These are phyloP conservation scores for Halyomorpha halys DNA, from an alignment of 1,140 invertebrate species.

Conservation along the genomic window DNA sequence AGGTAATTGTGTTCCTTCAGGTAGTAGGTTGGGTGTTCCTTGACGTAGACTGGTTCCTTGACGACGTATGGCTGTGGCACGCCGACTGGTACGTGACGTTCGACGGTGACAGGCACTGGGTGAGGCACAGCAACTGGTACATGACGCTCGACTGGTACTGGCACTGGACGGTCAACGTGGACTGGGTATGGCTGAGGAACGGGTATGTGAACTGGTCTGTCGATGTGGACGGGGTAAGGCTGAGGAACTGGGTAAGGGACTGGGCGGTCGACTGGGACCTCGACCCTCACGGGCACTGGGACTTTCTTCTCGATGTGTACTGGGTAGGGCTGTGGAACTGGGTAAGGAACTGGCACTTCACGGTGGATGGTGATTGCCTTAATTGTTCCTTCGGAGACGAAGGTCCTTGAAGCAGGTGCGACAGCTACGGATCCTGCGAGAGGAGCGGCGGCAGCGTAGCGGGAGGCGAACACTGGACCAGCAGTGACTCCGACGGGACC, in stretches of 20 bases:
- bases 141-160: slow-evolving; percentile 35
- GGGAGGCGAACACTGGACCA: not conserved
- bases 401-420: slow-evolving; percentile 25
- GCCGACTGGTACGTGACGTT: slow-evolving; percentile 51
- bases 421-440: not conserved
- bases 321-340: slow-evolving; percentile 45
- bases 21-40: not conserved
- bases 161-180: slow-evolving; percentile 35
- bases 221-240: slow-evolving; percentile 46
- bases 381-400: slow-evolving; percentile 35
- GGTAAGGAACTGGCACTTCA: slow-evolving; percentile 44
- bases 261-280: slow-evolving; percentile 46
- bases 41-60: slow-evolving; percentile 28
- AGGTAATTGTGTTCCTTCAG: not conserved
- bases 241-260: slow-evolving; percentile 42
- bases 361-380: slow-evolving; percentile 40
- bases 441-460: not conserved
- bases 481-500: not conserved
- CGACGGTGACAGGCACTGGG: slow-evolving; percentile 36
- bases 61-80: slow-evolving; percentile 30
- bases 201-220: slow-evolving; percentile 47
- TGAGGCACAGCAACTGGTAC: slow-evolving; percentile 29
- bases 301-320: slow-evolving; percentile 34
- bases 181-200: slow-evolving; percentile 42
- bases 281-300: slow-evolving; percentile 53